These are phyloP conservation scores for Coreius guichenoti DNA, from an alignment of 2,797 vertebrate genomes.

Conservation along the genomic window DNA sequence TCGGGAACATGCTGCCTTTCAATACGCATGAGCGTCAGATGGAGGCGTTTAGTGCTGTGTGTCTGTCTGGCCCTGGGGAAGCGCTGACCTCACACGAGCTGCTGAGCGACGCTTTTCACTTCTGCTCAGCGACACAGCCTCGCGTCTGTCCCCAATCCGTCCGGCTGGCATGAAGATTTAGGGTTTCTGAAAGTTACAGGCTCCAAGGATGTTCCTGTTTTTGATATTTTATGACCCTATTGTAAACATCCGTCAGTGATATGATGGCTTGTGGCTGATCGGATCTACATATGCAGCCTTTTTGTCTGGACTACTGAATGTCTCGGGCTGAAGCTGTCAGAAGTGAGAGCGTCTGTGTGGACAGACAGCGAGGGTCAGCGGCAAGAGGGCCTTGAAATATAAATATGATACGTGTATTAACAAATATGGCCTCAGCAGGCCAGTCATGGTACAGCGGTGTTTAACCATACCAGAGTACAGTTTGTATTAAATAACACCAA, in stretches of 20 bases:
- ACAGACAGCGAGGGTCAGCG: background rate
- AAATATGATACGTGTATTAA: background rate
- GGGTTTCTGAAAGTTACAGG: slow-evolving; percentile 50
- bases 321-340: background rate
- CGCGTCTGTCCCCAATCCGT: background rate
- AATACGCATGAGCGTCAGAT: slow-evolving; percentile 57
- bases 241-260: slow-evolving; percentile 56
- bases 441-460: background rate
- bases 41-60: slow-evolving; percentile 22
- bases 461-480: background rate
- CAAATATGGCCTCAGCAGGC: background rate
- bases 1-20: slow-evolving; percentile 54
- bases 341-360: background rate
- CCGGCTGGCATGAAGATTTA: slow-evolving; percentile 39
- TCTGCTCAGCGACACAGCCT: background rate
- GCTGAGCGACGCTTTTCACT: slow-evolving; percentile 15
- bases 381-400: background rate
- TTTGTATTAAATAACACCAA: background rate
- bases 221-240: slow-evolving; percentile 51
- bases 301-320: slow-evolving; percentile 21
- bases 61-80: slow-evolving; percentile 17
- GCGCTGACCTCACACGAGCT: slow-evolving; percentile 44
- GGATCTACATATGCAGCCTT: background rate
- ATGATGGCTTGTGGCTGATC: slow-evolving; percentile 42
- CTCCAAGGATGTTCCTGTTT: slow-evolving; percentile 56